Conservation (phyloP, 2,797 vertebrate species). For the Perodicticus potto region DNA sequence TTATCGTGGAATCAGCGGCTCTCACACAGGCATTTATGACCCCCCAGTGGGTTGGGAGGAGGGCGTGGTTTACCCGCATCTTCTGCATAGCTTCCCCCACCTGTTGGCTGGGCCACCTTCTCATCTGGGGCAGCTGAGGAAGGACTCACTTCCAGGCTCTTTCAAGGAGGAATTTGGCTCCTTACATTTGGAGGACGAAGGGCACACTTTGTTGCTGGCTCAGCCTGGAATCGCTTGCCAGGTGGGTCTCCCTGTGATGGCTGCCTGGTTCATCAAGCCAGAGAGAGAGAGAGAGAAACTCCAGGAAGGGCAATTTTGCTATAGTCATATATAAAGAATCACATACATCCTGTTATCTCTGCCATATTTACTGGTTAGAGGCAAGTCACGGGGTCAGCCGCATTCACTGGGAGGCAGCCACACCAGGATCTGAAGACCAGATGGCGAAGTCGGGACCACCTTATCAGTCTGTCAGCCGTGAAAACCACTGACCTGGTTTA, state of each 20-base stretch:
- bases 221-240: neutral
- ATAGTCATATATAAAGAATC: fast-evolving
- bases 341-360: fast-evolving
- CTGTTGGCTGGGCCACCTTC: fast-evolving
- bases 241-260: neutral
- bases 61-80: fast-evolving
- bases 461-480: fast-evolving
- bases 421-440: neutral
- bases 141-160: too few relatives aligned
- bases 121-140: fast-evolving
- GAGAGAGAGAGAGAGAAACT: neutral
- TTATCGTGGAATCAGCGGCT: fast-evolving
- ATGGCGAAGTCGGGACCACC: too few relatives aligned
- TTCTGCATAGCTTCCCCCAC: too few relatives aligned
- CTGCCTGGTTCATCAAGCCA: neutral
- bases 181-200: fast-evolving
- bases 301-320: fast-evolving
- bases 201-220: neutral
- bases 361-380: fast-evolving
- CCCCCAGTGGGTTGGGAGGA: fast-evolving
- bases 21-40: fast-evolving
- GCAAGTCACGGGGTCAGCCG: too few relatives aligned
- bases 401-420: fast-evolving
- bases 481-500: too few relatives aligned
- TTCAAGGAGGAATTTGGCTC: neutral